Conservation (phyloP, 2,888 invertebrate species). For the Eulithis testata region DNA sequence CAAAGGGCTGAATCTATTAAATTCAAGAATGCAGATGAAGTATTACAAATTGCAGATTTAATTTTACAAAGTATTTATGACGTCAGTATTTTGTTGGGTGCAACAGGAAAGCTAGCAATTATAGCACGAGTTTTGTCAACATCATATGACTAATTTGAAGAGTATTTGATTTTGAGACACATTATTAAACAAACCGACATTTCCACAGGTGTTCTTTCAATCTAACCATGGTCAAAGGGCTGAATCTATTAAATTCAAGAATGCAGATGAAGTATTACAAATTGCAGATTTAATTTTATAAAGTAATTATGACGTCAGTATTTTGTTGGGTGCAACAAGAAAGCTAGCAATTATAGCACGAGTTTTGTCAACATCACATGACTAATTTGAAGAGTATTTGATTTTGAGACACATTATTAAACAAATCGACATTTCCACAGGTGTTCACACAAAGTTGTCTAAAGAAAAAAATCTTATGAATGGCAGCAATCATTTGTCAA, state of each 20-base stretch:
- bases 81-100: background rate
- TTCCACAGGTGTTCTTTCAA: conserved; percentile 53
- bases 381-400: conserved; percentile 4
- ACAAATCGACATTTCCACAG: conserved; percentile 46
- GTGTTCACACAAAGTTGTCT: conserved; percentile 36
- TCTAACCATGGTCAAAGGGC: conserved; percentile 53
- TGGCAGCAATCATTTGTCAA: conserved; percentile 45
- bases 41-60: conserved; percentile 20
- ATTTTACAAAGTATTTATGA: background rate
- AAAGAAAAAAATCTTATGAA: conserved; percentile 48
- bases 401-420: conserved; percentile 41
- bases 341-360: background rate
- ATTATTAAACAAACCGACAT: conserved; percentile 45
- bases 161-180: conserved; percentile 24
- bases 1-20: conserved; percentile 49
- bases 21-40: conserved; percentile 51
- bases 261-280: conserved; percentile 47
- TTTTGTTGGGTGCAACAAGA: background rate
- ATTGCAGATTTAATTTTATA: too few species aligned
- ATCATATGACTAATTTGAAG: conserved; percentile 4
- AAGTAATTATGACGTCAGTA: background rate
- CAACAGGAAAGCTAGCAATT: background rate
- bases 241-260: conserved; percentile 47
- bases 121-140: background rate
- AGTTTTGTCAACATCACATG: background rate